Base-by-base conservation (phyloP, 2,113 vertebrate genomes). In the Podarcis muralis region DNA sequence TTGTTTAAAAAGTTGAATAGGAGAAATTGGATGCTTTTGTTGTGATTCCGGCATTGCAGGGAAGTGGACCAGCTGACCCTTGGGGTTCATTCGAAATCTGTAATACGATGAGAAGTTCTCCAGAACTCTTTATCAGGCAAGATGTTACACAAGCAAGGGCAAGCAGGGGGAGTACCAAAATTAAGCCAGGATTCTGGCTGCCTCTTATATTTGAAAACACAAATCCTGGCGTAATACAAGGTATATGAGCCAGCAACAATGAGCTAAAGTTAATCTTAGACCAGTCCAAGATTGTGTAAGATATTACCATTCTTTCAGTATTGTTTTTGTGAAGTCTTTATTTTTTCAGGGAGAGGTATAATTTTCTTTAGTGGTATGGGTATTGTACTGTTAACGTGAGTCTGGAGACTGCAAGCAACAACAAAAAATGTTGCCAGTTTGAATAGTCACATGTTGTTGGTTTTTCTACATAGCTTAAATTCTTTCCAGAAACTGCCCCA, bases 321-420 rank as follows among this genome's bases (percentile, higher is more conserved):
- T n/a, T 71, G 68, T 27, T 12, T 71, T 71, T n/a, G 30, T 71
- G 68, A n/a, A 27, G 25, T 5, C 76, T 81, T 27, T 80, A 20
- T 25, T 23, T 84, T 88, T 0, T 0, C 15, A 23, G 16, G 20
- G 18, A 0, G 0, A 23, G 0, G 0, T 12, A 69, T 1, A 1
- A 22, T 92, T 92, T 75, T 82, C 3, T 2, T 59, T 74, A 90
- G 0, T 0, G 5, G 8, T 3, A 2, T 69, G 35, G 1, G 0
- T 2, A 18, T 4, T 35, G 9, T 11, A 84, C 76, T 48, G 62
- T 71, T 71, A 53, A 77, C 40, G 30, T 65, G 68, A 86, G 40
- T 27, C 74, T 76, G 79, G 37, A 0, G 0, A 82, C 57, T n/a
- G 22, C 37, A 69, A 48, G 62, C 2, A 79, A 53, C 48, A 53